Percentiles rank a stretch among this genome's conserved stretches.
phyloP scores from a whole-genome alignment of 2,113 vertebrate genomes.

The Procavia capensis region DNA sequence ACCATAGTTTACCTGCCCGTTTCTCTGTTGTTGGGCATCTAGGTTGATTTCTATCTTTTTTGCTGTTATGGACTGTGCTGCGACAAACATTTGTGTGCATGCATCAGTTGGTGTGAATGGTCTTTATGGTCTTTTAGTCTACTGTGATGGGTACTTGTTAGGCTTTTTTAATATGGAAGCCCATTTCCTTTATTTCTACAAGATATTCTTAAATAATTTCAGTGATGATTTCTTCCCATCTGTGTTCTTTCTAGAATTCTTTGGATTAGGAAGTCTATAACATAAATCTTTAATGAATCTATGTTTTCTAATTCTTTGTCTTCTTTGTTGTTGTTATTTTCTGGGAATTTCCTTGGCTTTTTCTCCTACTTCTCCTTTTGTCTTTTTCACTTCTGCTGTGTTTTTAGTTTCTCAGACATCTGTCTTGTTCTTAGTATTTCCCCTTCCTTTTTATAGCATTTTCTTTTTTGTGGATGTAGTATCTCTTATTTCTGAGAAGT shows the following conservation, averaged over 20 bases:
- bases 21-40: no score
- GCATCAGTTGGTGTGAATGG: no score
- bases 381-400: background rate
- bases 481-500: background rate
- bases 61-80: no score
- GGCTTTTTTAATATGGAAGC: background rate
- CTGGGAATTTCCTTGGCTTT: background rate
- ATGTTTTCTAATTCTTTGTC: background rate
- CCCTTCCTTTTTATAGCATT: background rate
- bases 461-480: background rate
- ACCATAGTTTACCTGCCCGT: no score
- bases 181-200: background rate
- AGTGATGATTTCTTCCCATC: background rate
- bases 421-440: background rate
- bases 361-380: background rate
- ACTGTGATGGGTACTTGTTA: background rate
- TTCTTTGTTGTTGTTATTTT: background rate
- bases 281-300: no score
- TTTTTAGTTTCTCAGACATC: constrained; percentile 24
- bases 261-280: no score
- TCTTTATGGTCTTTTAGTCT: background rate
- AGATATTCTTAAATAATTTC: constrained; percentile 27
- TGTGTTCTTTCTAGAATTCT: background rate
- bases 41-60: no score
- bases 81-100: no score